Percentiles rank a stretch among this genome's conserved stretches.
Evolutionary conservation across 2,113 vertebrate genomes (phyloP).

Genomic region (Forbesichthys agassizii): DNA sequence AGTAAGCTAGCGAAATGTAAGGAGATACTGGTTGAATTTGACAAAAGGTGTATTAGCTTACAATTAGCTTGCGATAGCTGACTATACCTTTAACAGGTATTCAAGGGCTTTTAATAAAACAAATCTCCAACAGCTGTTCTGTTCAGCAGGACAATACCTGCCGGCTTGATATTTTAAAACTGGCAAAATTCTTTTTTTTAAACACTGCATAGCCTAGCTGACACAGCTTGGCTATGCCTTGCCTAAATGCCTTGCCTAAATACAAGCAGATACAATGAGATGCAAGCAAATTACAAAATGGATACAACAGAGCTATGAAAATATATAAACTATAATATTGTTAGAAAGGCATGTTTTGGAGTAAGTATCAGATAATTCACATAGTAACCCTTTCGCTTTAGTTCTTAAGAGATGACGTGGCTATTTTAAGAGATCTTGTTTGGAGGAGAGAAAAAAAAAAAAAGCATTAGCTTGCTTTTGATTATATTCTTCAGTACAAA

Average conservation of each 20-base stretch:
- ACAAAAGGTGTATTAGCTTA: too few relatives aligned
- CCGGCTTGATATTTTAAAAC: conserved; percentile 12
- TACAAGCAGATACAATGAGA: conserved; percentile 9
- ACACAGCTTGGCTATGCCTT: conserved; percentile 49
- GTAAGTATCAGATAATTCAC: not conserved
- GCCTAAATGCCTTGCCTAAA: conserved; percentile 46
- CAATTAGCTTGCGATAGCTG: too few relatives aligned
- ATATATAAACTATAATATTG: conserved; percentile 17
- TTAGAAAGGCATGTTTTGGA: not conserved
- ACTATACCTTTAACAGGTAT: not conserved
- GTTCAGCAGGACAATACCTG: conserved; percentile 29
- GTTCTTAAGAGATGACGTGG: conserved; percentile 22
- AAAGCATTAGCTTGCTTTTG: conserved; percentile 52
- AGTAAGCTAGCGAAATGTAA: too few relatives aligned
- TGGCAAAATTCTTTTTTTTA: conserved; percentile 6
- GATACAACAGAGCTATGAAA: not conserved
- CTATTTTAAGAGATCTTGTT: conserved; percentile 38
- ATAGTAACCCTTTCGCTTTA: conserved; percentile 4
- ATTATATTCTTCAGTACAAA: conserved; percentile 43
- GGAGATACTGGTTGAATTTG: too few relatives aligned
- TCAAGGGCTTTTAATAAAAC: conserved; percentile 42
- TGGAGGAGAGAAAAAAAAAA: conserved; percentile 18
- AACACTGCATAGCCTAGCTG: conserved; percentile 40
- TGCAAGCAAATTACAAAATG: too few relatives aligned
- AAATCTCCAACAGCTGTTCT: conserved; percentile 40